Conservation (phyloP, 2,797 vertebrate genomes). For the Peromyscus melanophrys region DNA sequence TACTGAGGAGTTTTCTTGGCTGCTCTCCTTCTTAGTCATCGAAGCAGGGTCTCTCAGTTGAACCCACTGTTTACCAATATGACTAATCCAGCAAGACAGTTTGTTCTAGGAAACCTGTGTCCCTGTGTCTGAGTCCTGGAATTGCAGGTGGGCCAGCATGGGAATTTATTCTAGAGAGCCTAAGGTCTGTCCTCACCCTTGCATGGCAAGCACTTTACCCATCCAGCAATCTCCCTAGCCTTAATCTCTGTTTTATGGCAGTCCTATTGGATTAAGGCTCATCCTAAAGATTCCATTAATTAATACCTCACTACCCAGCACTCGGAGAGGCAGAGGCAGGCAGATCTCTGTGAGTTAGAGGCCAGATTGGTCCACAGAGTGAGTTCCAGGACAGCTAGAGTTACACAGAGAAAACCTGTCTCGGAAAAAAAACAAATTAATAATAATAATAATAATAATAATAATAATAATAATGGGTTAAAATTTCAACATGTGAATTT, state of each 20-base stretch:
- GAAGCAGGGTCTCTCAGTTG: background rate
- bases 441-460: no score
- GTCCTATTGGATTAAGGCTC: background rate
- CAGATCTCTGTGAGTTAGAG: no score
- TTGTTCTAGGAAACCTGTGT: background rate
- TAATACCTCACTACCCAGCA: background rate
- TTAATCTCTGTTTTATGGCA: background rate
- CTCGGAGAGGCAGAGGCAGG: no score
- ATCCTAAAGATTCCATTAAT: background rate
- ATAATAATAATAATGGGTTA: background rate
- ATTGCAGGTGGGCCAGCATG: background rate
- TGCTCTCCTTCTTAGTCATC: background rate
- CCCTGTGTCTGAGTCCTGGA: background rate
- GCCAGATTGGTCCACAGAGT: no score
- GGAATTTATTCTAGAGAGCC: background rate
- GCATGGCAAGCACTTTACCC: background rate
- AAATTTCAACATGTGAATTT: background rate
- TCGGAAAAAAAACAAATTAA: background rate
- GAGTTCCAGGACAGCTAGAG: background rate
- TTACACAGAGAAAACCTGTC: background rate
- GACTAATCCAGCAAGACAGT: background rate
- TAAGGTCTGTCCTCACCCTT: background rate
- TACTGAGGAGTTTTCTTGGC: background rate
- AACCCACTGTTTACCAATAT: background rate
- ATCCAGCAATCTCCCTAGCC: background rate